These are phyloP conservation scores for Tetrao urogallus DNA, from an alignment of 2,113 vertebrate genomes.

Conservation along the genomic window DNA sequence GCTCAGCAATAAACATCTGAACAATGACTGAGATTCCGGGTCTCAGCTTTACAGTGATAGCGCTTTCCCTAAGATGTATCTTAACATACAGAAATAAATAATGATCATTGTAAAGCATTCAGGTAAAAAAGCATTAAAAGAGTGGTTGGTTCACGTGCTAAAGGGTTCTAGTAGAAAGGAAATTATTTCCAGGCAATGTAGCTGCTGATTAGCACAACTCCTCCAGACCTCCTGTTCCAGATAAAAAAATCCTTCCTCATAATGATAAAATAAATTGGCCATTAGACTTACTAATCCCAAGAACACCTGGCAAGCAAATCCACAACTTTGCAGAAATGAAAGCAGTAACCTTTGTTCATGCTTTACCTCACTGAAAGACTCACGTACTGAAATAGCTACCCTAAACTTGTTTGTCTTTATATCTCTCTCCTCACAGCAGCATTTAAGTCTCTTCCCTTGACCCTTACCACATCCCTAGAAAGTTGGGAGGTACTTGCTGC, in stretches of 20 bases:
- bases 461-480: not conserved
- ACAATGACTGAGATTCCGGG: not conserved
- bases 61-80: not conserved
- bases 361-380: not conserved
- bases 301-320: not conserved
- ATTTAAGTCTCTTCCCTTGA: not conserved
- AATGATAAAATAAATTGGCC: not conserved
- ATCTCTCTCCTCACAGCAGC: not conserved
- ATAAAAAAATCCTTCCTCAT: not conserved
- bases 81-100: not conserved
- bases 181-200: not conserved
- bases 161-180: not conserved
- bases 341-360: not conserved
- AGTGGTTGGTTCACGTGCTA: not conserved
- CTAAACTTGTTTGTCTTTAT: not conserved
- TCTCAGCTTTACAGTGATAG: not conserved
- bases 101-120: not conserved
- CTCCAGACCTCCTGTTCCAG: not conserved
- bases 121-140: not conserved
- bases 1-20: not conserved
- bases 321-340: not conserved
- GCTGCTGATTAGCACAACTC: not conserved
- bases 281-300: not conserved
- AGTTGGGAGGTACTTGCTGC: not conserved
- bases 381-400: accelerated